phyloP scores from a whole-genome alignment of 2,797 vertebrate genomes.

The Eulemur coronatus region DNA sequence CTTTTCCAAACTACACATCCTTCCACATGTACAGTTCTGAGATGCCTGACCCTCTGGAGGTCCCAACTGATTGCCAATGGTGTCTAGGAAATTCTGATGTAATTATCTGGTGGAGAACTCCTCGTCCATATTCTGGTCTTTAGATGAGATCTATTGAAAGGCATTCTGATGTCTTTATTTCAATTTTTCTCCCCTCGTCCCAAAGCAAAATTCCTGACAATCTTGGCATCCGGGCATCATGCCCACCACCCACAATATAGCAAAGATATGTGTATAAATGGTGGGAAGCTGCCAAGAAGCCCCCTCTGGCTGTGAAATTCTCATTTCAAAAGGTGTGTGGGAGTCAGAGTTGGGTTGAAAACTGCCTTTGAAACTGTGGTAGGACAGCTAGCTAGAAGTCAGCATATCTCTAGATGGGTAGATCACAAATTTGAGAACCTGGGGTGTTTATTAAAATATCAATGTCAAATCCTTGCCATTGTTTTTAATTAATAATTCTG shows the following conservation, averaged over 20 bases:
- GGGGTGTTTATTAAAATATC: not conserved
- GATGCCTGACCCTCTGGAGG: not conserved
- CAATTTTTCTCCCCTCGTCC: not conserved
- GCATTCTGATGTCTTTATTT: not conserved
- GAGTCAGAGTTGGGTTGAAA: not conserved
- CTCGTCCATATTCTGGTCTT: not conserved
- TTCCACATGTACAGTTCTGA: not conserved
- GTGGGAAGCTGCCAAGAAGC: not conserved
- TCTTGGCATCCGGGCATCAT: not conserved
- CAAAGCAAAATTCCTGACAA: not conserved
- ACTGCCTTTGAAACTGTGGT: not conserved
- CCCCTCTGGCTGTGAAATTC: not conserved
- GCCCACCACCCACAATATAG: not conserved
- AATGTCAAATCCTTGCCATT: not conserved
- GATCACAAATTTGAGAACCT: not conserved
- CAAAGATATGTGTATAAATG: not conserved
- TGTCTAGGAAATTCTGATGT: not conserved
- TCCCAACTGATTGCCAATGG: not conserved
- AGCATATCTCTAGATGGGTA: not conserved
- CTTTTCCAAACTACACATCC: constrained; percentile 4
- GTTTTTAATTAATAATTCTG: constrained; percentile 22
- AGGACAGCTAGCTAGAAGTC: not conserved
- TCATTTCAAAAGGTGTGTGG: not conserved
- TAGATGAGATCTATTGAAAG: not conserved
- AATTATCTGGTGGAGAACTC: not conserved